phyloP scores from a whole-genome alignment of 2,888 invertebrate genomes.

The Drosophila conformis region DNA sequence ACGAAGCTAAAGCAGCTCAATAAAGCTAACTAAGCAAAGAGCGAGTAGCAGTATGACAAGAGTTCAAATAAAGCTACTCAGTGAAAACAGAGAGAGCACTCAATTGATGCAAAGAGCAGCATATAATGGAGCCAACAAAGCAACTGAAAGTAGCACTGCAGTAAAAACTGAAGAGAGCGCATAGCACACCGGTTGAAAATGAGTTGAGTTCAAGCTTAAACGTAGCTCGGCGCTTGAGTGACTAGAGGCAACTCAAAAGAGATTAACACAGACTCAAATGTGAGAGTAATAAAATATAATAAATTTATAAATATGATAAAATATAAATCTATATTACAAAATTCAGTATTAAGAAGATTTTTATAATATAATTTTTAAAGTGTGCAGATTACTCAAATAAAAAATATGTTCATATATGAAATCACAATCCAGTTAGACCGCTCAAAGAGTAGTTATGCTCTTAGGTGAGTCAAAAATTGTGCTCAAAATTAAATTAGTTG shows the following conservation, averaged over 20 bases:
- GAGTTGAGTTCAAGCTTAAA: background rate
- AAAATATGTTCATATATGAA: background rate
- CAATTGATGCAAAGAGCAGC: slow-evolving; percentile 11
- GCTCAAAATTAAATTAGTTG: background rate
- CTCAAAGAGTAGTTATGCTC: slow-evolving; percentile 5
- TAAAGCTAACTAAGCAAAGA: slow-evolving; percentile 17
- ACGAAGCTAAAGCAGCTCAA: slow-evolving; percentile 5
- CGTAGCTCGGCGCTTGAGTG: background rate
- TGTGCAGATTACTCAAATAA: background rate
- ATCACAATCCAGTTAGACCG: background rate
- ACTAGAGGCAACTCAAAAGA: background rate
- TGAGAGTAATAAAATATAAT: background rate
- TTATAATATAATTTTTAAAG: background rate
- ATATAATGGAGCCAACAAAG: slow-evolving; percentile 1
- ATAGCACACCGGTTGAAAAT: background rate
- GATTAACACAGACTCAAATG: background rate
- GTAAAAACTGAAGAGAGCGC: slow-evolving; percentile 1
- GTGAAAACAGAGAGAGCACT: background rate
- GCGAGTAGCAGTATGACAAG: slow-evolving; percentile 1
- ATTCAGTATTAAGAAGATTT: background rate
- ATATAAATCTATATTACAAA: background rate
- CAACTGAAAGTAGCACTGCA: slow-evolving; percentile 16
- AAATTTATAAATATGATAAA: background rate
- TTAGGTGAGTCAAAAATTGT: background rate
- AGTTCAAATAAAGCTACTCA: slow-evolving; percentile 9